These are phyloP conservation scores for Apteryx mantelli DNA, from an alignment of 2,113 vertebrate genomes.

Conservation along the genomic window DNA sequence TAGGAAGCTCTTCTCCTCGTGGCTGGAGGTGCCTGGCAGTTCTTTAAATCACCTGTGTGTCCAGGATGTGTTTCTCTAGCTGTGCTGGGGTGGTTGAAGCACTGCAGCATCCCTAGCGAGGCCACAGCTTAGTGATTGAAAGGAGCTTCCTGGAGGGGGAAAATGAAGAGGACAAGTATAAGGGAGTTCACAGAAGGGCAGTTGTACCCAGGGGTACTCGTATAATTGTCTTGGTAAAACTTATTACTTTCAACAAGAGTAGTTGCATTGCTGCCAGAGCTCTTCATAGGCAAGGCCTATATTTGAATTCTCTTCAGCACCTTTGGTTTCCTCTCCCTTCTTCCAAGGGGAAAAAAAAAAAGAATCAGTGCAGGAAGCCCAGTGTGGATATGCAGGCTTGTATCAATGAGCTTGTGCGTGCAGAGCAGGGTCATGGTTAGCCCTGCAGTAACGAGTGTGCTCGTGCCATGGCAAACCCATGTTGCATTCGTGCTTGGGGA, in stretches of 20 bases:
- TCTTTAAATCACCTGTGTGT: background rate
- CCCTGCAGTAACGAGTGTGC: background rate
- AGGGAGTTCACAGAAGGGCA: background rate
- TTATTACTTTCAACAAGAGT: background rate
- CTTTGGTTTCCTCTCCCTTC: background rate
- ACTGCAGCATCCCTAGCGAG: background rate
- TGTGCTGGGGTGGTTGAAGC: background rate
- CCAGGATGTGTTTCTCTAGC: background rate
- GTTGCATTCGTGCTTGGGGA: background rate
- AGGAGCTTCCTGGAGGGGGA: background rate
- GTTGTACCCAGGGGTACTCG: background rate
- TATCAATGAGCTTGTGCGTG: rapidly evolving
- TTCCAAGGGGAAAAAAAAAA: background rate
- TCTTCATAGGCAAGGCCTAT: background rate
- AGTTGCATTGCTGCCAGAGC: background rate
- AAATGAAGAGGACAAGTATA: background rate
- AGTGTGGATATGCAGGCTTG: rapidly evolving
- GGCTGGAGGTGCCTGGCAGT: background rate
- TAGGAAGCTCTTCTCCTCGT: background rate
- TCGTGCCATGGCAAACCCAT: rapidly evolving
- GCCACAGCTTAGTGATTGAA: background rate
- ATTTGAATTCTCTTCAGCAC: background rate
- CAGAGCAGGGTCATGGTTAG: background rate
- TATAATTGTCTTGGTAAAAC: background rate
- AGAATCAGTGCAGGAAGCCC: background rate